Evolutionary conservation across 1,140 invertebrate species (phyloP), one percentile per base, ranked within the genome.

Genomic region (Homalodisca vitripennis): DNA sequence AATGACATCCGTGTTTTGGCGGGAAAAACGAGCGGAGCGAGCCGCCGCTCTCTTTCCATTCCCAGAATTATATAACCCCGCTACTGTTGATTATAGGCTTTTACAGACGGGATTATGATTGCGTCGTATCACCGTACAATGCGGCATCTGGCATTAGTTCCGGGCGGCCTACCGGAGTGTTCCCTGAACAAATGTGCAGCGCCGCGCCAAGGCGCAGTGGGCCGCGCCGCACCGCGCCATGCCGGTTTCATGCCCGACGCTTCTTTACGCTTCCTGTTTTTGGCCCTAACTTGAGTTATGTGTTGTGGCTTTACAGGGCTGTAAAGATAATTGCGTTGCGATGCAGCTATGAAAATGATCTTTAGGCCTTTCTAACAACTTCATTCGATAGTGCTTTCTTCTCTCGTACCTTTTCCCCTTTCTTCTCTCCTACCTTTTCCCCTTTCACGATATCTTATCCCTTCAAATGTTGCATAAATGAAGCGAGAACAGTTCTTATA

Each of bases 1-100:
- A 60, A 60, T 60, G 55, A 60, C 55, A 60, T 60, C 55, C 55
- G 55, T 30, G 55, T 60, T 60, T 60, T 60, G 55, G 55, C 55
- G 55, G 55, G 48, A 51, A 51, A 51, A 51, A 41, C 22, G 48
- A 12, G 48, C 12, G 22, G 22, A 41, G 22, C 24, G 26, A 29
- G 55, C 26, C 3, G 27, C 55, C 55, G 55, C 55, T 60, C 55
- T 60, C 55, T 24, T 22, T 60, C 55, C 55, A 60, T 60, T 60
- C 55, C 55, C 55, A 60, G 55, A 60, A 60, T 60, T 60, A 60
- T 30, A 24, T 60, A 60, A 60, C 55, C 22, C 26, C 6, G 55
- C 55, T 60, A 60, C 55, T 30, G 55, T 27, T 60, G 55, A 60
- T 60, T 60, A 27, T 24, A 60, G 55, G 55, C 55, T 60, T 60